A percentile compares a stretch with the other conserved stretches of the same genome.
These are phyloP conservation scores for Melitaea cinxia DNA, from an alignment of 1,140 invertebrate genomes.

Conservation along the genomic window DNA sequence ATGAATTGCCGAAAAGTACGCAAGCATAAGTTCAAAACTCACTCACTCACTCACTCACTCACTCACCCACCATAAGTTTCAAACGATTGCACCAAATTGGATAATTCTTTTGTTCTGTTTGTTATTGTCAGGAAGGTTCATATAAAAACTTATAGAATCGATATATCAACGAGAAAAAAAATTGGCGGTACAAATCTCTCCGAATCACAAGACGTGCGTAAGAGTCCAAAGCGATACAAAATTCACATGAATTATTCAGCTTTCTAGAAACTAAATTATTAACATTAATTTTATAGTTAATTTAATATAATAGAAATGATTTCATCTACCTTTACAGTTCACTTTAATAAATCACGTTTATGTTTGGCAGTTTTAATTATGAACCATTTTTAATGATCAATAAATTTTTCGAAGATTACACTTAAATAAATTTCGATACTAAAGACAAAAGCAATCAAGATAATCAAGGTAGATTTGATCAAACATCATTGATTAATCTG, in stretches of 20 bases:
- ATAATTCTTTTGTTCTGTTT: no score
- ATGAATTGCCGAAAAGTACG: no score
- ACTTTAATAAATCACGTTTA: conserved; percentile 1
- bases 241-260: neutral
- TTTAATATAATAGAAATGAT: neutral
- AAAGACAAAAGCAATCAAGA: conserved; percentile 3
- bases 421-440: conserved; percentile 3
- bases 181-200: no score
- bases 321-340: neutral
- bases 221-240: no score
- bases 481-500: neutral
- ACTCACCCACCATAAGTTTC: no score
- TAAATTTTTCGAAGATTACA: neutral
- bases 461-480: neutral
- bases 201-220: no score
- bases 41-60: no score
- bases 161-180: no score
- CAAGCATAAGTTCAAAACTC: no score
- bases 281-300: neutral
- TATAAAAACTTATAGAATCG: no score
- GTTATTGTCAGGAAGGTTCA: no score
- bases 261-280: neutral
- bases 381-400: conserved; percentile 2
- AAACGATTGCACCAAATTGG: no score
- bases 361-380: conserved; percentile 1